A percentile compares a stretch with the other conserved stretches of the same genome.
phyloP scores from a whole-genome alignment of 2,888 invertebrate species.

The Epinotia demarniana region DNA sequence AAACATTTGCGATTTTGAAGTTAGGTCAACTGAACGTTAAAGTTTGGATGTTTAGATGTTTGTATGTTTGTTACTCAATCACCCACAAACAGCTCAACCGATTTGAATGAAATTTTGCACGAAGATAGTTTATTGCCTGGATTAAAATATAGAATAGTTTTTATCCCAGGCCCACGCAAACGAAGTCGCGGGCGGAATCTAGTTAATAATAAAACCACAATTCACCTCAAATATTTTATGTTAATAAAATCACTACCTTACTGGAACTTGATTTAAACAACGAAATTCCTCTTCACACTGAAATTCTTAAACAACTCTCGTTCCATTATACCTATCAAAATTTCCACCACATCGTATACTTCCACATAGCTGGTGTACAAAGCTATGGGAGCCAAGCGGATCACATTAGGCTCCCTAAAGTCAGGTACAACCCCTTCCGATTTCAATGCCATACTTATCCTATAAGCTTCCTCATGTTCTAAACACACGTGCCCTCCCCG shows the following conservation, averaged over 20 bases:
- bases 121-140: too few relatives aligned
- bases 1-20: too few relatives aligned
- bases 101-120: too few relatives aligned
- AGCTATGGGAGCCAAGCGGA: conserved; percentile 68
- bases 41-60: too few relatives aligned
- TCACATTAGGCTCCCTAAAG: conserved; percentile 71
- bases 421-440: conserved; percentile 66
- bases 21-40: too few relatives aligned
- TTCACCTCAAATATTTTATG: background rate
- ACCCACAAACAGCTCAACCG: too few relatives aligned
- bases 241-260: background rate
- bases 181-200: too few relatives aligned
- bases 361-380: conserved; percentile 72
- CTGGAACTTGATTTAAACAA: conserved; percentile 54
- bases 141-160: too few relatives aligned
- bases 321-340: conserved; percentile 64
- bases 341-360: conserved; percentile 66
- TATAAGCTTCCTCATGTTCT: conserved; percentile 70
- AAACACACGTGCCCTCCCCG: conserved; percentile 74
- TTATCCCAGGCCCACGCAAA: too few relatives aligned
- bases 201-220: background rate
- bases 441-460: conserved; percentile 69
- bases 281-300: conserved; percentile 56
- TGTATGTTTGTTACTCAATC: too few relatives aligned
- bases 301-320: conserved; percentile 62